phyloP scores from a whole-genome alignment of 2,888 invertebrate genomes.

The Neoitamus cyanurus region DNA sequence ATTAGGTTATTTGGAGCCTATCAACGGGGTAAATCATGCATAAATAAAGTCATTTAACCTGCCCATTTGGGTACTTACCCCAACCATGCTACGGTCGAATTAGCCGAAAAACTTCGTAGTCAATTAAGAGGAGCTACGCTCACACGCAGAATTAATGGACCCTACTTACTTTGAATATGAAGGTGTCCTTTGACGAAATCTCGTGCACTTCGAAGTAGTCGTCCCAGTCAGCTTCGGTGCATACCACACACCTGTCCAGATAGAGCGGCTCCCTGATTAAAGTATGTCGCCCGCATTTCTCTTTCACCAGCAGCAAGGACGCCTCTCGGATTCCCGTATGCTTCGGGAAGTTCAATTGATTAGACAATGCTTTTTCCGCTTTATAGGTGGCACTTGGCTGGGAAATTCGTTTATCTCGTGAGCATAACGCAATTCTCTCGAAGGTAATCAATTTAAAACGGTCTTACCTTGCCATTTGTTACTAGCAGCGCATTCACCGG shows the following conservation, averaged over 20 bases:
- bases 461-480: slow-evolving; percentile 86
- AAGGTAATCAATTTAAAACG: slow-evolving; percentile 51
- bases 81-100: neutral
- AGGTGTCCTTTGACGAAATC: slow-evolving; percentile 90
- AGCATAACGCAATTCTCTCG: neutral
- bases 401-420: slow-evolving; percentile 53
- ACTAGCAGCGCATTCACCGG: slow-evolving; percentile 91
- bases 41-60: slow-evolving; percentile 9
- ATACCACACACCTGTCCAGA: slow-evolving; percentile 89
- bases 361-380: slow-evolving; percentile 72
- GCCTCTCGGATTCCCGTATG: slow-evolving; percentile 86
- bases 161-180: slow-evolving; percentile 86
- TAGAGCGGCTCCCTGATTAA: slow-evolving; percentile 89
- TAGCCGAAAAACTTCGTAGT: neutral
- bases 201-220: slow-evolving; percentile 97
- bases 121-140: neutral
- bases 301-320: slow-evolving; percentile 86
- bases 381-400: slow-evolving; percentile 79
- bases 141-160: neutral
- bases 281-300: slow-evolving; percentile 89
- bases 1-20: slow-evolving; percentile 8
- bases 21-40: slow-evolving; percentile 26
- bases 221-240: slow-evolving; percentile 88
- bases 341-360: slow-evolving; percentile 75
- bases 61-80: neutral